These are phyloP conservation scores for human (Homo sapiens) DNA, from an alignment of 2,113 vertebrate species.

Conservation along the genomic window GRCh38 chr16:66010001-66010500, in stretches of 20 bases:
- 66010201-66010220: conserved; percentile 61
- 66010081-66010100: conserved; percentile 27
- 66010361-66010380: conserved; percentile 2
- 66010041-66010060: conserved; percentile 34
- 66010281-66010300: conserved; percentile 79
- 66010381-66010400: conserved; percentile 32
- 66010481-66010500: not conserved
- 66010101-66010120: conserved; percentile 56
- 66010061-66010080: conserved; percentile 4
- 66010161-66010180: conserved; percentile 14
- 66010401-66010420: not conserved
- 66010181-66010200: conserved; percentile 47
- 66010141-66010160: conserved; percentile 45
- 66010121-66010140: not conserved
- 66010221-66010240: conserved; percentile 72
- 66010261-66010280: conserved; percentile 75
- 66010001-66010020: not conserved
- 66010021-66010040: not conserved
- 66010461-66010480: not conserved
- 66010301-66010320: conserved; percentile 77
- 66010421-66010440: conserved; percentile 3
- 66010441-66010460: not conserved
- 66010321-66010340: conserved; percentile 48
- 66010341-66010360: not conserved
- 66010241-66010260: conserved; percentile 5